Evolutionary conservation across 2,797 vertebrate species (phyloP).

Genomic region (Sardinella longiceps): DNA sequence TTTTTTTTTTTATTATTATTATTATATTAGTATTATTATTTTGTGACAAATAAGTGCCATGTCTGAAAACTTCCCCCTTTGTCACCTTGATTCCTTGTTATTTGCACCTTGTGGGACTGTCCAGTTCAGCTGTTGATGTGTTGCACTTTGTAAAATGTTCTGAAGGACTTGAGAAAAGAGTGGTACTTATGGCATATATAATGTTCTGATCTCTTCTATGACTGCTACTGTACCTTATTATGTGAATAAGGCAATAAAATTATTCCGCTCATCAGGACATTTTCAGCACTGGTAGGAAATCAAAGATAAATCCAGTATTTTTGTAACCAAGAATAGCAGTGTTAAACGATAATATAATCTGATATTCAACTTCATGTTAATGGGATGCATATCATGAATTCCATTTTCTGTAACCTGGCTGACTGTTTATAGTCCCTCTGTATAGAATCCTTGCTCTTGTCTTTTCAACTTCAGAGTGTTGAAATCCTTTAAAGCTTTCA

Average conservation of each 20-base stretch:
- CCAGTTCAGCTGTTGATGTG: slow-evolving; percentile 54
- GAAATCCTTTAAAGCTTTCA: slow-evolving; percentile 74
- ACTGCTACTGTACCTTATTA: slow-evolving; percentile 53
- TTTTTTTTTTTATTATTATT: background rate
- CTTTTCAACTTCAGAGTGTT: slow-evolving; percentile 65
- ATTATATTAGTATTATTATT: background rate
- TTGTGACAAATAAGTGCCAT: slow-evolving; percentile 60
- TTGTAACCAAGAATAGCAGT: slow-evolving; percentile 73
- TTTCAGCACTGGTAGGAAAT: slow-evolving; percentile 62
- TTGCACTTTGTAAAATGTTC: slow-evolving; percentile 71
- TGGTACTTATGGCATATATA: slow-evolving; percentile 62
- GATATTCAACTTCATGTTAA: slow-evolving; percentile 67
- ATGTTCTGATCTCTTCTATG: slow-evolving; percentile 46
- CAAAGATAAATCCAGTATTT: slow-evolving; percentile 55
- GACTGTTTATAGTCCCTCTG: slow-evolving; percentile 70
- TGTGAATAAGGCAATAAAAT: slow-evolving; percentile 66
- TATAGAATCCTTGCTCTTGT: slow-evolving; percentile 73
- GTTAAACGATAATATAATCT: slow-evolving; percentile 65
- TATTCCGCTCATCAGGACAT: slow-evolving; percentile 55
- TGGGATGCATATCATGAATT: slow-evolving; percentile 70
- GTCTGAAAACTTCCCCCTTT: slow-evolving; percentile 33
- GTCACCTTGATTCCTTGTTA: slow-evolving; percentile 30
- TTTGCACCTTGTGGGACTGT: slow-evolving; percentile 65
- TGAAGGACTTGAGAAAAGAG: slow-evolving; percentile 47
- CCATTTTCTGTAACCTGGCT: slow-evolving; percentile 75